Base-by-base conservation (phyloP, 2,888 invertebrate species). In the Therioaphis trifolii region DNA sequence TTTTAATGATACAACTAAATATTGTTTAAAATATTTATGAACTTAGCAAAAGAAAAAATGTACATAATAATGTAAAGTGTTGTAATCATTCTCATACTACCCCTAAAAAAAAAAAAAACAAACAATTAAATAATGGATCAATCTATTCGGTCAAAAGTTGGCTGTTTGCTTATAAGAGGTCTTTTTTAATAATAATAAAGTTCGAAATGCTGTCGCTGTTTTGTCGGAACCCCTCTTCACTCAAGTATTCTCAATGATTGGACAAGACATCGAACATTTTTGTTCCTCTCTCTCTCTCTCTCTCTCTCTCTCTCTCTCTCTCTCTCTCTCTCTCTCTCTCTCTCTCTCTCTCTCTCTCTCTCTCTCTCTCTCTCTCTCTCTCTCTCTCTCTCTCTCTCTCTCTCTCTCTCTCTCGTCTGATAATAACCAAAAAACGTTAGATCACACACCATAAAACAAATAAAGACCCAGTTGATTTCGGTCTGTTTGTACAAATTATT, bases 241-340 rank as follows among this genome's bases (percentile, higher is more conserved):
- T 24, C 55, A 18, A 58, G 58, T 58, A 40, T 43, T 43, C 58
- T 18, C 40, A 7, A 75, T 58, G 75, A 58, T 75, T 75, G 75
- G 75, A 58, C 58, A 40, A 43, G 40, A 40, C 40, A 5, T 40
- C 24, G 4, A 75, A 75, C 24, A 58, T 58, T 24, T 75, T 40
- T 29, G 18, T 75, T 58, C 4, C n/a, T n/a, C n/a, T n/a, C n/a
- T n/a, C n/a, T n/a, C n/a, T n/a, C n/a, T n/a, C n/a, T n/a, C n/a
- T n/a, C n/a, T n/a, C n/a, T n/a, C n/a, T n/a, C n/a, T n/a, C n/a
- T n/a, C n/a, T n/a, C n/a, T n/a, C n/a, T n/a, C n/a, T n/a, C n/a
- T n/a, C n/a, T n/a, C n/a, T n/a, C n/a, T n/a, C n/a, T n/a, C n/a
- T n/a, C n/a, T n/a, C n/a, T n/a, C n/a, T n/a, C n/a, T n/a, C n/a